These are phyloP conservation scores for Acanthurus lineatus DNA, from an alignment of 2,797 vertebrate genomes.

Conservation along the genomic window DNA sequence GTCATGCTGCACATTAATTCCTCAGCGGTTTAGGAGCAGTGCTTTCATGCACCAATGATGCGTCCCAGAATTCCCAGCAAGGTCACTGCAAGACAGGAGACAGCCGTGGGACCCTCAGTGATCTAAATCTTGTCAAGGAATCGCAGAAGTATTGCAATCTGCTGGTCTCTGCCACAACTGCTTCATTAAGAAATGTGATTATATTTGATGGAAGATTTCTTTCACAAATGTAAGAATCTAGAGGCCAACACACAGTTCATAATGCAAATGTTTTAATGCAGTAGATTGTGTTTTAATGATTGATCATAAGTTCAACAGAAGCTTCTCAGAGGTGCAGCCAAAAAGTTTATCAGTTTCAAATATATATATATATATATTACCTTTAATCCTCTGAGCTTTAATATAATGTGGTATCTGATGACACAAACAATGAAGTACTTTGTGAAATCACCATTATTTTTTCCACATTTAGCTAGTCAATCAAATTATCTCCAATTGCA, in stretches of 20 bases:
- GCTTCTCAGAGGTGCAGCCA: neutral
- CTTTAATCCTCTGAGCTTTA: neutral
- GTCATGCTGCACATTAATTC: slow-evolving; percentile 51
- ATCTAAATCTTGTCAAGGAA: slow-evolving; percentile 39
- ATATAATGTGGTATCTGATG: neutral
- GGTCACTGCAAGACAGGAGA: slow-evolving; percentile 41
- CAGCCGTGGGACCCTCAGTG: slow-evolving; percentile 19
- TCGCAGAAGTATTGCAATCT: slow-evolving; percentile 1
- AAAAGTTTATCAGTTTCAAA: neutral
- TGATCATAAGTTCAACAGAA: neutral
- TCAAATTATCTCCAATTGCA: neutral
- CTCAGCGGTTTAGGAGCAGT: slow-evolving; percentile 37
- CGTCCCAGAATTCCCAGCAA: slow-evolving; percentile 37
- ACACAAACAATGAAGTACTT: neutral
- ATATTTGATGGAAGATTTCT: neutral
- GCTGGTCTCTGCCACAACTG: neutral
- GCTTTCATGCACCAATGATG: slow-evolving; percentile 50
- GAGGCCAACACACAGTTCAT: neutral
- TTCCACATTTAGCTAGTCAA: neutral
- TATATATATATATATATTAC: too few relatives aligned
- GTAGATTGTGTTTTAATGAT: neutral
- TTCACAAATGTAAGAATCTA: neutral
- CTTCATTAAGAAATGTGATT: too few relatives aligned
- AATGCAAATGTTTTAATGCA: slow-evolving; percentile 7
- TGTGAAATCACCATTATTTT: neutral